A percentile compares a stretch with the other conserved stretches of the same genome.
Evolutionary conservation across 2,888 invertebrate genomes (phyloP).

Genomic region (Psylliodes chrysocephalus): DNA sequence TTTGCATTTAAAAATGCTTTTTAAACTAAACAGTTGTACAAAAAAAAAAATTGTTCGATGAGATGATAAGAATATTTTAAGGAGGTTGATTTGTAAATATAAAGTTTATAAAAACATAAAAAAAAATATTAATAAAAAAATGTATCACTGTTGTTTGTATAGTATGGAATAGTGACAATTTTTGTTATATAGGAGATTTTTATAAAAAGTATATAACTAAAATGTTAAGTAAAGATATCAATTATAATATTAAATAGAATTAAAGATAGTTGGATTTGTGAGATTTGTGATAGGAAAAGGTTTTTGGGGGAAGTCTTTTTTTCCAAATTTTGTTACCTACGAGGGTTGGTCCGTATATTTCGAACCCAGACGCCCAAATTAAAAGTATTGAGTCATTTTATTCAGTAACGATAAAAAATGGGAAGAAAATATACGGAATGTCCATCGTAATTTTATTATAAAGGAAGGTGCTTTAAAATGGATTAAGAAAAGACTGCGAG

Average conservation of each 20-base stretch:
- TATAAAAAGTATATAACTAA: constrained; percentile 46
- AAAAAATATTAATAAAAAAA: constrained; percentile 30
- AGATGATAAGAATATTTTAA: constrained; percentile 32
- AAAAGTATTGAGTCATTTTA: neutral
- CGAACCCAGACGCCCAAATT: constrained; percentile 2
- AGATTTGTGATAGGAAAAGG: constrained; percentile 54
- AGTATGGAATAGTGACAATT: constrained; percentile 52
- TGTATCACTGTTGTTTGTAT: constrained; percentile 42
- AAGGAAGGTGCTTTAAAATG: constrained; percentile 52
- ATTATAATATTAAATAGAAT: constrained; percentile 41
- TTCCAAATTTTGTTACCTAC: constrained; percentile 47
- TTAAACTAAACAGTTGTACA: constrained; percentile 35
- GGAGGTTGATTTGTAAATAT: constrained; percentile 31
- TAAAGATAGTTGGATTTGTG: constrained; percentile 41
- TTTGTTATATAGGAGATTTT: constrained; percentile 50
- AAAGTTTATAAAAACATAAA: constrained; percentile 28
- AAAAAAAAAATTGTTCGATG: constrained; percentile 26
- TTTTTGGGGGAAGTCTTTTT: constrained; percentile 54
- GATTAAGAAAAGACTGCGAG: constrained; percentile 61
- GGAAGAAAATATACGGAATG: neutral
- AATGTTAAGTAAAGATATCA: constrained; percentile 41
- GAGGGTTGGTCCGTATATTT: constrained; percentile 11
- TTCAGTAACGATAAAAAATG: neutral
- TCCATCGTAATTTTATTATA: constrained; percentile 28
- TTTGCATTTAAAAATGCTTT: constrained; percentile 44